These are phyloP conservation scores for Thryonomys swinderianus DNA, from an alignment of 2,113 vertebrate species.

Conservation along the genomic window DNA sequence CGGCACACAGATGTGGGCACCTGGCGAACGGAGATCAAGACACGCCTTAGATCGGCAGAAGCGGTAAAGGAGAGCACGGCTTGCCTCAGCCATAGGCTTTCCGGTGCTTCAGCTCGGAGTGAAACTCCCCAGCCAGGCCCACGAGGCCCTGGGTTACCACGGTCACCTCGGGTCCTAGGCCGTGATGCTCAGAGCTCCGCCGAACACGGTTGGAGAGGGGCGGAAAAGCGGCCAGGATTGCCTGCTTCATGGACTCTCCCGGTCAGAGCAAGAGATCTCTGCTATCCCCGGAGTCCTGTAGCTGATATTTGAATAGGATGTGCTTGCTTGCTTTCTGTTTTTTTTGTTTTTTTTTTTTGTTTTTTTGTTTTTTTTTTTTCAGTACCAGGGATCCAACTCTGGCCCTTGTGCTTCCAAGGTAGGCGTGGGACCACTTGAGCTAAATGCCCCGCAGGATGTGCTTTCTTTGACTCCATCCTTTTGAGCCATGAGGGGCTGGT, in stretches of 20 bases:
- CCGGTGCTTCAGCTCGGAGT: not conserved
- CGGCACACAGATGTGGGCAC: not conserved
- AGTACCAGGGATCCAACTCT: too few species aligned
- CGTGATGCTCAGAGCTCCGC: not conserved
- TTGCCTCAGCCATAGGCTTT: not conserved
- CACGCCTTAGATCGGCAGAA: not conserved
- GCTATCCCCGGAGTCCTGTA: not conserved
- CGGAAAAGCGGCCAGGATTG: not conserved
- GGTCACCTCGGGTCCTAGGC: not conserved
- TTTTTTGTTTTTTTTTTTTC: too few species aligned
- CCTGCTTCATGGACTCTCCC: not conserved
- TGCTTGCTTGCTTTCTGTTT: not conserved
- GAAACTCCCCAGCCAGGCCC: not conserved
- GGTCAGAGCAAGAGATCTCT: not conserved
- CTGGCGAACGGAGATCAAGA: not conserved
- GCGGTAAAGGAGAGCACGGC: not conserved
- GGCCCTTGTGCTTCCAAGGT: too few species aligned
- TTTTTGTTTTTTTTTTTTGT: too few species aligned
- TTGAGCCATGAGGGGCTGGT: not conserved
- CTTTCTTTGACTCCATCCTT: not conserved
- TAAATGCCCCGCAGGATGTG: too few species aligned
- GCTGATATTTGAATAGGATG: not conserved
- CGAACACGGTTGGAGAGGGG: accelerated
- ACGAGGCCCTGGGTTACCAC: not conserved
- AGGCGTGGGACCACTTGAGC: too few species aligned